These are phyloP conservation scores for Agelas oroides DNA, from an alignment of 37 sponge, comb jelly and placozoan species.

Conservation along the genomic window DNA sequence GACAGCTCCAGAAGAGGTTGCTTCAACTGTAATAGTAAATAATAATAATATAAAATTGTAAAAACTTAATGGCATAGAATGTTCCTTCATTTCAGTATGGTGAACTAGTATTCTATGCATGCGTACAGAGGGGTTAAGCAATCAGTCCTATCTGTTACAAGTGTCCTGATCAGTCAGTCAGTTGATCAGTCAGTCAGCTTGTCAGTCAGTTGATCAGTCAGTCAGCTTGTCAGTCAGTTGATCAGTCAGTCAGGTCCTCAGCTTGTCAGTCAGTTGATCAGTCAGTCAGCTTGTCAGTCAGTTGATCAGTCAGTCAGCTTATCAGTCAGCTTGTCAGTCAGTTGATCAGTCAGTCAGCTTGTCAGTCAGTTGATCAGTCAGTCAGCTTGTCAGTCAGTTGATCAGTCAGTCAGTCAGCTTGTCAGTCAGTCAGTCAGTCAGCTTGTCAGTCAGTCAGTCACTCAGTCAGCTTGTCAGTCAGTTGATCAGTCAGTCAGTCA, in stretches of 20 bases:
- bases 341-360: constrained; percentile 7
- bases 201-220: no score
- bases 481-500: constrained; percentile 15
- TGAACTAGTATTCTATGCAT: no score
- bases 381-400: constrained; percentile 9
- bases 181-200: no score
- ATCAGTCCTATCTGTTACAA: no score
- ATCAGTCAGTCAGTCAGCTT: constrained; percentile 14
- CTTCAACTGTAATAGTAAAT: no score
- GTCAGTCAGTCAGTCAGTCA: constrained; percentile 17
- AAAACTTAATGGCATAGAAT: no score
- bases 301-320: constrained; percentile 5
- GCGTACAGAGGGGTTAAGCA: no score
- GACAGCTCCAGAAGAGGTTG: no score
- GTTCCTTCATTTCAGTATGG: no score
- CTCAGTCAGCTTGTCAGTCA: constrained; percentile 3
- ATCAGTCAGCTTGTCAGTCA: constrained; percentile 12
- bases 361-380: constrained; percentile 9
- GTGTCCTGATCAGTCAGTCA: no score
- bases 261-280: background rate
- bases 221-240: no score
- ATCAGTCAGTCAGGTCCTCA: constrained; percentile 2
- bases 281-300: constrained; percentile 15
- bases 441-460: constrained; percentile 10
- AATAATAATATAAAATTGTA: no score